These are phyloP conservation scores for Phragmatobia fuliginosa DNA, from an alignment of 2,888 invertebrate genomes.

Conservation along the genomic window DNA sequence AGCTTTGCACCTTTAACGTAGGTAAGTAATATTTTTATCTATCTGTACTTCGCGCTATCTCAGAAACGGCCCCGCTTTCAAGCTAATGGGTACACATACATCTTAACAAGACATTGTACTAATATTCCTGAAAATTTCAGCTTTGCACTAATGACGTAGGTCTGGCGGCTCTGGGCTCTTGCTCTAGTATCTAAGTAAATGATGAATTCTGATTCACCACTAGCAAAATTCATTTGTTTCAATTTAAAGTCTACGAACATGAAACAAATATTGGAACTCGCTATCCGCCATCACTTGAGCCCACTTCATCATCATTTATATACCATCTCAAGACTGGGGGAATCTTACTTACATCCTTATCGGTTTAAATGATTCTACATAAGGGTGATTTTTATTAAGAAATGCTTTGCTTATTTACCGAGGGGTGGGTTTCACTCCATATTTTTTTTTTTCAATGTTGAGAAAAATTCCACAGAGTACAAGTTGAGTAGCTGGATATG, in stretches of 20 bases:
- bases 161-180: too few species aligned
- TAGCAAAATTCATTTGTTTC: not conserved
- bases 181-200: too few species aligned
- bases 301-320: conserved; percentile 34
- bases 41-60: too few species aligned
- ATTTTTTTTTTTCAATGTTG: not conserved
- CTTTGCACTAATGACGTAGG: too few species aligned
- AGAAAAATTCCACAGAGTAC: not conserved
- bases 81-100: too few species aligned
- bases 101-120: too few species aligned
- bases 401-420: conserved; percentile 53
- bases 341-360: conserved; percentile 64
- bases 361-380: conserved; percentile 65
- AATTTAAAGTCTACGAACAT: not conserved
- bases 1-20: too few species aligned
- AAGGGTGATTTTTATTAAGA: conserved; percentile 60
- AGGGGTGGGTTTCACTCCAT: conserved; percentile 12
- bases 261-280: not conserved
- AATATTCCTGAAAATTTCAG: too few species aligned
- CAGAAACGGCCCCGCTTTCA: too few species aligned
- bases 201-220: too few species aligned
- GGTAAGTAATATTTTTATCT: too few species aligned
- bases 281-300: conserved; percentile 31
- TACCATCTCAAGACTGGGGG: conserved; percentile 57
- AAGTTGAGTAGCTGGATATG: conserved; percentile 10